Percentiles rank a stretch among this genome's conserved stretches.
These are phyloP conservation scores for Leptocoma aspasia DNA, from an alignment of 2,113 vertebrate genomes.

Conservation along the genomic window DNA sequence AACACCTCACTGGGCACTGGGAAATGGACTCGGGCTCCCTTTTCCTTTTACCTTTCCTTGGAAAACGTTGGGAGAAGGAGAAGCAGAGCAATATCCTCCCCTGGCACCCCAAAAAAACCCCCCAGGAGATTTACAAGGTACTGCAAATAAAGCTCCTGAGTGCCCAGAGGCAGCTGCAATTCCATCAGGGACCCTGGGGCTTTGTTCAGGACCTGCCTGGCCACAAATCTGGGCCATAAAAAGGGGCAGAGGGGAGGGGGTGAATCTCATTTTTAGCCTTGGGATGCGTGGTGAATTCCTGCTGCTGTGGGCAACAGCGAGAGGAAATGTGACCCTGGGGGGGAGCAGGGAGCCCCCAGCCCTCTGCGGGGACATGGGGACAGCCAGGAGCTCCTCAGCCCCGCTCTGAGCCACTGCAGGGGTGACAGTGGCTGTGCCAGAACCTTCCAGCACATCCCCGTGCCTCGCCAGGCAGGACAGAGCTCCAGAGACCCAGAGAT, in stretches of 20 bases:
- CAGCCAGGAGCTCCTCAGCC: neutral
- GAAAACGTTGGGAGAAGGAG: neutral
- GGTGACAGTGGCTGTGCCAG: neutral
- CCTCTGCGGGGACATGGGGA: neutral
- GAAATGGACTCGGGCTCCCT: rapidly evolving
- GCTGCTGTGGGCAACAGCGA: neutral
- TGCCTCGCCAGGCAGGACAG: neutral
- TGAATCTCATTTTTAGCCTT: neutral
- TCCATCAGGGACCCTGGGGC: neutral
- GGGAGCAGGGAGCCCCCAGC: neutral
- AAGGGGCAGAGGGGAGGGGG: neutral
- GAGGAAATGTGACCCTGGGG: neutral
- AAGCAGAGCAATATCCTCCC: neutral
- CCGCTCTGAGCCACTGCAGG: neutral
- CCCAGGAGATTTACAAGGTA: neutral
- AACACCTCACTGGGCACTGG: neutral
- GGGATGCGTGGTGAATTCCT: neutral
- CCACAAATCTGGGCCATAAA: slow-evolving; percentile 12
- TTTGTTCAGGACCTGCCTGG: neutral
- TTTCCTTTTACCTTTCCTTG: neutral
- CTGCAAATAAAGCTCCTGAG: neutral
- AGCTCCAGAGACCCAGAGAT: rapidly evolving
- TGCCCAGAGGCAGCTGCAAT: neutral
- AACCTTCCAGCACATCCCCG: neutral
- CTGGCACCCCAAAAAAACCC: neutral